Conservation (phyloP, 2,888 invertebrate genomes). For the Penaeus monodon region DNA sequence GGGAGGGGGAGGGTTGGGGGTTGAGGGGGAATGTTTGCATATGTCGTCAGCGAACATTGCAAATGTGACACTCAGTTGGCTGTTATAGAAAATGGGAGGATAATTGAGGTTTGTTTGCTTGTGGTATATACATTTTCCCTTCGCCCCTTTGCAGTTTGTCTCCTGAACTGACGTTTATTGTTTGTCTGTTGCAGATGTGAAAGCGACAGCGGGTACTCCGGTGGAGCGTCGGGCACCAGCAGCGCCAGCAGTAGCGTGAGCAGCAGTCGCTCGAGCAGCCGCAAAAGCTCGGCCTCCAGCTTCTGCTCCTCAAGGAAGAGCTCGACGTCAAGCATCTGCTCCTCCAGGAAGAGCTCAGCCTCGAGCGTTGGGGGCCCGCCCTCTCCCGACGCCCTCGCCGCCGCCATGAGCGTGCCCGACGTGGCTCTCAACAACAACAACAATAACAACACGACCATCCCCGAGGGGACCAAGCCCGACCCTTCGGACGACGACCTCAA, state of each 20-base stretch:
- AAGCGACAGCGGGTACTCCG: slow-evolving; percentile 43
- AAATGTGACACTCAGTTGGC: no score
- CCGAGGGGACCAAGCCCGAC: slow-evolving; percentile 32
- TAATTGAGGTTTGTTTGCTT: no score
- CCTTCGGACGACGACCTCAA: slow-evolving; percentile 80
- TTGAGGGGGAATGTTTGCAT: no score
- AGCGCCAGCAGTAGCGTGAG: slow-evolving; percentile 38
- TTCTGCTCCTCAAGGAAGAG: slow-evolving; percentile 59
- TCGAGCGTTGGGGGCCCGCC: slow-evolving; percentile 49
- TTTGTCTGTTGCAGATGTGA: slow-evolving; percentile 46
- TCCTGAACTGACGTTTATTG: not conserved
- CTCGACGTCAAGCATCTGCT: slow-evolving; percentile 48
- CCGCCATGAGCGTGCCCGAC: slow-evolving; percentile 56
- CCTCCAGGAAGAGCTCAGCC: slow-evolving; percentile 52
- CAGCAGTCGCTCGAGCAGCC: slow-evolving; percentile 52
- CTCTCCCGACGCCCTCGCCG: slow-evolving; percentile 36
- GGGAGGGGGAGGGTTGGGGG: no score
- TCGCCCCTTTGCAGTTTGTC: not conserved
- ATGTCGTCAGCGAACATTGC: no score
- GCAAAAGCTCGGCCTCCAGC: slow-evolving; percentile 57
- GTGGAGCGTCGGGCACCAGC: slow-evolving; percentile 32
- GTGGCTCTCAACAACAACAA: slow-evolving; percentile 28
- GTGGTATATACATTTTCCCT: not conserved
- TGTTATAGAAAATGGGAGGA: no score
- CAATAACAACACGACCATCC: slow-evolving; percentile 23